phyloP scores from a whole-genome alignment of 1,140 invertebrate species.

The Portunus trituberculatus region DNA sequence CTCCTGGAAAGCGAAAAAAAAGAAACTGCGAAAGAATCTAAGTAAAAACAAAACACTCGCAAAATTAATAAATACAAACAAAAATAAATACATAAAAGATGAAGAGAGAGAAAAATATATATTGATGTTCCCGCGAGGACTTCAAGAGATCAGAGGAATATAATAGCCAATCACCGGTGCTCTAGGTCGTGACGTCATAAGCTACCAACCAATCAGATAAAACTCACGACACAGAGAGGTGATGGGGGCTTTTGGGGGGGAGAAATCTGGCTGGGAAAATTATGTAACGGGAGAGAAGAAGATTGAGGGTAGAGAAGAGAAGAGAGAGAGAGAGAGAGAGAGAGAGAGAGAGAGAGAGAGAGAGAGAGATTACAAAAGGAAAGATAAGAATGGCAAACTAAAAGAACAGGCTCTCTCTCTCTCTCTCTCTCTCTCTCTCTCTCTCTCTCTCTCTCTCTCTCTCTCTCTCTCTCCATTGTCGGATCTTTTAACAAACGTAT shows the following conservation, averaged over 20 bases:
- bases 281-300: not conserved
- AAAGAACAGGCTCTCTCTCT: too few species aligned
- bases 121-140: not conserved
- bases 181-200: not conserved
- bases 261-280: not conserved
- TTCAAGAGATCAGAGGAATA: not conserved
- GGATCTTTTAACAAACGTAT: too few species aligned
- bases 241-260: not conserved
- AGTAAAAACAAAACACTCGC: too few species aligned
- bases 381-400: too few species aligned
- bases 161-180: not conserved
- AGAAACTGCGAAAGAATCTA: not conserved
- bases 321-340: too few species aligned
- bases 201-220: not conserved
- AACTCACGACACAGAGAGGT: not conserved
- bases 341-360: too few species aligned
- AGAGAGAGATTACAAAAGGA: too few species aligned
- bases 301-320: not conserved
- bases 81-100: not conserved
- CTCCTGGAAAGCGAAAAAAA: not conserved
- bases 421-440: too few species aligned
- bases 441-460: too few species aligned
- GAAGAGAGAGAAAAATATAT: not conserved
- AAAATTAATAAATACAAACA: not conserved
- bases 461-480: too few species aligned